Evolutionary conservation across 2,888 invertebrate species (phyloP).

Genomic region (Geotrupes spiniger): DNA sequence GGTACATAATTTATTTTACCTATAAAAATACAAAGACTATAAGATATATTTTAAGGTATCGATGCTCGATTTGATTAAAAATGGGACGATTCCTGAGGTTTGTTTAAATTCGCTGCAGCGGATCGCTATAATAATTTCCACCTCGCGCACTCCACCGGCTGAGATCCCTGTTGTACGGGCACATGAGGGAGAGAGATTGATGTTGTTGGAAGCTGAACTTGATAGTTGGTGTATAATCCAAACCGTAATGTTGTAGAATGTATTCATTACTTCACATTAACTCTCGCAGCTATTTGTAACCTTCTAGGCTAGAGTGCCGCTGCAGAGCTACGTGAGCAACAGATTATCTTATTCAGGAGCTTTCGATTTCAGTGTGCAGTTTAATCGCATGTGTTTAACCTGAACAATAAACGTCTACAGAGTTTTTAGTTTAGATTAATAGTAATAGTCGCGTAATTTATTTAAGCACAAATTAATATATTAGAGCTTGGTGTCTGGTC

Average conservation of each 20-base stretch:
- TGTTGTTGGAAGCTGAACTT: slow-evolving; percentile 49
- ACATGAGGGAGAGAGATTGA: slow-evolving; percentile 44
- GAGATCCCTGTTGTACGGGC: slow-evolving; percentile 10
- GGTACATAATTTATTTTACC: no score
- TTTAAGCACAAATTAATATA: no score
- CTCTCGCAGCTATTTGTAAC: slow-evolving; percentile 48
- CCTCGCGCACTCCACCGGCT: no score
- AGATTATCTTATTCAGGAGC: slow-evolving; percentile 29
- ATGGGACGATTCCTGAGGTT: no score
- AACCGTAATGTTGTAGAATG: slow-evolving; percentile 52
- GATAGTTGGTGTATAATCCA: slow-evolving; percentile 52
- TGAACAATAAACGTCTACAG: slow-evolving; percentile 1
- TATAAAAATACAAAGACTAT: no score
- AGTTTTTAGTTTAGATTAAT: slow-evolving; percentile 1
- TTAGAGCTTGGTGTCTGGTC: no score
- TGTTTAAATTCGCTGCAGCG: no score
- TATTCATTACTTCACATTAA: slow-evolving; percentile 52
- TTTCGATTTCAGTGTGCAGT: slow-evolving; percentile 13
- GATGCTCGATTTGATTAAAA: no score
- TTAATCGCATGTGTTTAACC: slow-evolving; percentile 11
- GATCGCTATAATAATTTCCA: no score
- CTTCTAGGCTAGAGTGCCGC: slow-evolving; percentile 26
- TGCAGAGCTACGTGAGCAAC: slow-evolving; percentile 28
- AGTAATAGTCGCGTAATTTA: no score
- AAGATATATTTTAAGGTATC: no score